These are phyloP conservation scores for Drusus annulatus DNA, from an alignment of 1,140 invertebrate genomes.

Conservation along the genomic window DNA sequence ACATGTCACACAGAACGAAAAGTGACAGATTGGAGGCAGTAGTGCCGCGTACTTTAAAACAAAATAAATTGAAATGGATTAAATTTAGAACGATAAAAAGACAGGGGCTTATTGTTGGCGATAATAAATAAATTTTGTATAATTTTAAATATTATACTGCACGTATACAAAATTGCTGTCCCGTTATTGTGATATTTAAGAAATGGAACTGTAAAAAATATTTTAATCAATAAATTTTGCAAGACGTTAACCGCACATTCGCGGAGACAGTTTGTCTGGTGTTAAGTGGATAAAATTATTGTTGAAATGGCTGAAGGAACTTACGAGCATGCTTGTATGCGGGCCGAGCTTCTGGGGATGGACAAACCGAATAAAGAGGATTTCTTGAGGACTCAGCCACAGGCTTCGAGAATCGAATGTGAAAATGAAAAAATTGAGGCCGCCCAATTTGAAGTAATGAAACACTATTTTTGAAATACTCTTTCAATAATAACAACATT, in stretches of 20 bases:
- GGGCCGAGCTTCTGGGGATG: slow-evolving; percentile 81
- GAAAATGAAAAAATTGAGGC: slow-evolving; percentile 54
- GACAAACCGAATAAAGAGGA: slow-evolving; percentile 77
- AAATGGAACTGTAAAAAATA: neutral
- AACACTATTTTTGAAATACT: slow-evolving; percentile 10
- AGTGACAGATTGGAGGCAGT: no score
- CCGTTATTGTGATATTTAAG: no score
- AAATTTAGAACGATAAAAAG: no score
- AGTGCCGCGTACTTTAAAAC: no score
- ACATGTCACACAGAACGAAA: no score
- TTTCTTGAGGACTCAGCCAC: slow-evolving; percentile 71
- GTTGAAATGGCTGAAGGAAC: slow-evolving; percentile 73
- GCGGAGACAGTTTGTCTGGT: neutral
- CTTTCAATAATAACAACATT: neutral
- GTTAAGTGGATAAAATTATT: neutral
- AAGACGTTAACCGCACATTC: neutral
- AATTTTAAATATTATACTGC: neutral
- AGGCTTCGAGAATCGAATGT: slow-evolving; percentile 52
- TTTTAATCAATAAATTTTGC: slow-evolving; percentile 40
- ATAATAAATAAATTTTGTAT: no score
- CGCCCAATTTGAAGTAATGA: slow-evolving; percentile 55
- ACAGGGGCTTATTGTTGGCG: no score
- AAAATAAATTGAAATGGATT: no score
- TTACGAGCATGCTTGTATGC: slow-evolving; percentile 81
- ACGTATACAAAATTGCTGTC: neutral